These are phyloP conservation scores for Drosophila neocordata DNA, from an alignment of 1,140 invertebrate genomes.

Conservation along the genomic window DNA sequence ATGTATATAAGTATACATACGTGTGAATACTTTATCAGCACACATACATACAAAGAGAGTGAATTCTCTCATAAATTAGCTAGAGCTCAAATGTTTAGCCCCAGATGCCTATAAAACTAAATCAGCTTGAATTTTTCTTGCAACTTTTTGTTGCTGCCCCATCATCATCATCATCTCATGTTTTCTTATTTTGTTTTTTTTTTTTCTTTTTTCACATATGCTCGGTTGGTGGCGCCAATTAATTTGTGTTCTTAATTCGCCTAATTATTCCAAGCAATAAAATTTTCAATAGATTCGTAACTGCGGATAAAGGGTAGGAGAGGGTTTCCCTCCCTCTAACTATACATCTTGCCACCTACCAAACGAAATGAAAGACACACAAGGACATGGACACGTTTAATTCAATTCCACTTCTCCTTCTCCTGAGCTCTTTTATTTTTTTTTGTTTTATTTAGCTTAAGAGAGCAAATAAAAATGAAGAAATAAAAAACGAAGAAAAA, in stretches of 20 bases:
- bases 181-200: too few species aligned
- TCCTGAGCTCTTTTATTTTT: conserved; percentile 14
- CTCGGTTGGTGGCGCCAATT: conserved; percentile 55
- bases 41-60: conserved; percentile 16
- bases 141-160: conserved; percentile 7
- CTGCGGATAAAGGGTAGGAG: conserved; percentile 28
- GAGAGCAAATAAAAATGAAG: conserved; percentile 46
- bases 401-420: conserved; percentile 72
- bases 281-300: conserved; percentile 74
- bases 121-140: conserved; percentile 56
- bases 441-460: conserved; percentile 55
- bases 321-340: background rate
- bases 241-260: conserved; percentile 77
- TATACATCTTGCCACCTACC: conserved; percentile 44
- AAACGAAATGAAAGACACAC: conserved; percentile 25
- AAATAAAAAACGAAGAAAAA: conserved; percentile 48
- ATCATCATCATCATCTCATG: too few species aligned
- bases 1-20: background rate
- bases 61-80: conserved; percentile 46
- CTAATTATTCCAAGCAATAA: conserved; percentile 79
- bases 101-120: conserved; percentile 71
- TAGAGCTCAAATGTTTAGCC: conserved; percentile 42
- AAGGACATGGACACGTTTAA: conserved; percentile 68
- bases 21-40: conserved; percentile 29
- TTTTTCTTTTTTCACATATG: conserved; percentile 59